Percentiles rank a stretch among this genome's conserved stretches.
Conservation (phyloP, 2,888 invertebrate genomes). For the Smittia aterrima region DNA sequence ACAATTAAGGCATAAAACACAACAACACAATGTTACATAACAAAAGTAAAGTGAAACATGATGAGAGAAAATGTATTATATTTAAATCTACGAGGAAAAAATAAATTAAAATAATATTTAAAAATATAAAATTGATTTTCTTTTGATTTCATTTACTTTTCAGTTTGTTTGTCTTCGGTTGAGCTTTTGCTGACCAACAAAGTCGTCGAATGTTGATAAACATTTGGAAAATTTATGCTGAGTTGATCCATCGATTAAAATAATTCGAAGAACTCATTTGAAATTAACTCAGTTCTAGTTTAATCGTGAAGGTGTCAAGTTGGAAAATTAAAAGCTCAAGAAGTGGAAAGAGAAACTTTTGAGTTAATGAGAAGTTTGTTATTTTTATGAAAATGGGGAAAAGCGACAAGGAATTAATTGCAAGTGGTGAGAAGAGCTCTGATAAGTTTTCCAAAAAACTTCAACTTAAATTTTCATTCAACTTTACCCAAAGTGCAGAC, state of each 20-base stretch:
- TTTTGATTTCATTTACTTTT: not conserved
- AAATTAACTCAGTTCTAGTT: not conserved
- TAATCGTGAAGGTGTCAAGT: not conserved
- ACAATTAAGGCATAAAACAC: constrained; percentile 31
- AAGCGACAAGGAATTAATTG: not conserved
- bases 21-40: constrained; percentile 37
- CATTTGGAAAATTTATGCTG: not conserved
- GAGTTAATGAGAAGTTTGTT: not conserved
- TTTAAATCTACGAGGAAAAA: constrained; percentile 32
- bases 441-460: not conserved
- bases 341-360: not conserved
- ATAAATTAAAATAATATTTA: constrained; percentile 38
- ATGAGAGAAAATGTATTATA: constrained; percentile 34
- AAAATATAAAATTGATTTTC: constrained; percentile 11
- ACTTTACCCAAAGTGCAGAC: not conserved
- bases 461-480: not conserved
- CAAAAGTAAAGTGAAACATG: not conserved
- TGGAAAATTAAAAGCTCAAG: not conserved
- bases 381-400: not conserved
- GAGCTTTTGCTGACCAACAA: not conserved
- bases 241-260: not conserved
- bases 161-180: not conserved
- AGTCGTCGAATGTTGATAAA: not conserved
- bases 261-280: no score
- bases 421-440: not conserved